Base-by-base conservation (phyloP, 2,797 vertebrate genomes). In the Champsocephalus esox region DNA sequence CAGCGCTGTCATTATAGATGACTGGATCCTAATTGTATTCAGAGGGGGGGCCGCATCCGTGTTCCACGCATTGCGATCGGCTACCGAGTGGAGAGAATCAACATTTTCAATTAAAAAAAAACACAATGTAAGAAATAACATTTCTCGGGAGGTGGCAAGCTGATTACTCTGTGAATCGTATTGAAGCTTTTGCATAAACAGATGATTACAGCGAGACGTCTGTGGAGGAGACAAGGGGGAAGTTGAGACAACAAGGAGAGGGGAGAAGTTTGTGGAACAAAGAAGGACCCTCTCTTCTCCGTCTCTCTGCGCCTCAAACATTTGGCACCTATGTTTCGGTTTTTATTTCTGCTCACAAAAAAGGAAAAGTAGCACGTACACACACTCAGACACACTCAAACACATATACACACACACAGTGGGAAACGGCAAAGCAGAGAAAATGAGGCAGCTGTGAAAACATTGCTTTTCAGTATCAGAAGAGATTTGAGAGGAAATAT, bases 1-100 rank as follows among this genome's bases (percentile, higher is more conserved):
- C 70, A 84, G 75, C 41, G n/a, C 83, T 81, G 83, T 92, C 92
- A 85, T 96, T 95, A 96, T 95, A 95, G 96, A 97, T 96, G 95
- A 96, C 96, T 89, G 87, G 87, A 87, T 88, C 93, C 94, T 96
- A 97, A 98, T 96, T 97, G 95, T 94, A 96, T 95, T 88, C 88
- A 90, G 90, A 93, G 74, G 87, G 34, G 28, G 90, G 65, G 74
- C 79, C 45, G 38, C 70, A 44, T 80, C 76, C 64, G 38, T 70
- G 84, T 80, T 80, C 60, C 77, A 52, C 86, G 80, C 14, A 46
- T 80, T 62, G 81, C 0, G 69, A 70, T 46, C 3, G 70, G 41
- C 75, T 80, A 62, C 68, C 28, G 21, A 81, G 73, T 58, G 60
- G 59, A 0, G 32, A 65, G 77, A 79, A 73, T 74, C 91, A 81